Conservation (phyloP, 2,797 vertebrate genomes). For the Peromyscus eremicus region DNA sequence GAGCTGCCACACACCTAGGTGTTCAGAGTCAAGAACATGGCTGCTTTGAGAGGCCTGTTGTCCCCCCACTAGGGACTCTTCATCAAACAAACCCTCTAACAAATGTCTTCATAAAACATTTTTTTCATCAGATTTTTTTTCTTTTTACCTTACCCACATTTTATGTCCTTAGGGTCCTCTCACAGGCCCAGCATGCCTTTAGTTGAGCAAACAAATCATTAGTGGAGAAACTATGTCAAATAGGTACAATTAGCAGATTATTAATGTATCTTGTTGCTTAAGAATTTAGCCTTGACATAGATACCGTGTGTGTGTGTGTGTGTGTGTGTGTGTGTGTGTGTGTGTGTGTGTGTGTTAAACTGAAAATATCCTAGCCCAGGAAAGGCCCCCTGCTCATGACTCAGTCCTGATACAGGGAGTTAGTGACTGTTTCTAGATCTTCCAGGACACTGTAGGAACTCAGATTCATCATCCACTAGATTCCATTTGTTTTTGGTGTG, state of each 20-base stretch:
- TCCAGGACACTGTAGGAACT: neutral
- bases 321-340: neutral
- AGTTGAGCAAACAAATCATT: slow-evolving; percentile 67
- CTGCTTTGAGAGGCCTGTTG: neutral
- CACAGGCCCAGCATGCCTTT: slow-evolving; percentile 21
- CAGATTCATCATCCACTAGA: neutral
- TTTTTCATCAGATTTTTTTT: neutral
- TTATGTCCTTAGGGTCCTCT: slow-evolving; percentile 14
- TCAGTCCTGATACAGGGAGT: neutral
- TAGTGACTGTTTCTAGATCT: neutral
- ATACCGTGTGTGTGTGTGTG: neutral
- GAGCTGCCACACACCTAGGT: neutral
- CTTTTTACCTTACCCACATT: neutral
- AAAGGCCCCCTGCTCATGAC: neutral
- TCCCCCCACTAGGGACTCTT: neutral
- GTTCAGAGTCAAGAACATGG: rapidly evolving
- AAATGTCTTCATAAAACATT: neutral
- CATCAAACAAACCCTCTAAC: neutral
- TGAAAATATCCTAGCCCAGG: slow-evolving; percentile 38
- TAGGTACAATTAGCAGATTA: slow-evolving; percentile 47
- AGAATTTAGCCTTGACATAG: slow-evolving; percentile 67
- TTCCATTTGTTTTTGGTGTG: neutral
- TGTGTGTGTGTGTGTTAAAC: neutral
- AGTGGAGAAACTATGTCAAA: slow-evolving; percentile 64
- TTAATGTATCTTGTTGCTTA: slow-evolving; percentile 67